Evolutionary conservation across 2,888 invertebrate genomes (phyloP), one percentile per base, ranked within the genome.

Genomic region (Tolmerus cingulatus): DNA sequence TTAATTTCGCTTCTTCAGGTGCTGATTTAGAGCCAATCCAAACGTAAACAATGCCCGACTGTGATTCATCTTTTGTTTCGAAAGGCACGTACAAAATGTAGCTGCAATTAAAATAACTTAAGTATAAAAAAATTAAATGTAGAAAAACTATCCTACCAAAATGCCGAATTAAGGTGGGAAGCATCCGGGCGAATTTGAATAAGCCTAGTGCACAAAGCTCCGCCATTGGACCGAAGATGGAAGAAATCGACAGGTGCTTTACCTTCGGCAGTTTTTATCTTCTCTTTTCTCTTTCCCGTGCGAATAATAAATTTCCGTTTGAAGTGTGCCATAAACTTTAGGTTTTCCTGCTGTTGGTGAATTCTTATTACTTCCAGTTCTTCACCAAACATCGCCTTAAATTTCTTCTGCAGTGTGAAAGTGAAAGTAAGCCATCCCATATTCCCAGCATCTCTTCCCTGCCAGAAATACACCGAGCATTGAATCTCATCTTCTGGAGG

Each of bases 371-470:
- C 99, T 93, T 99, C 99, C 90, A 98, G 93, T 91, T 97, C 97
- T 91, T 97, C 97, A 16, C 96, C 96, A 90, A 98, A 98, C 90
- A 97, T 93, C 0, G 96, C 94, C 91, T 97, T 97, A 92, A 98
- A 98, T 92, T 97, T 98, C 92, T 97, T 98, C 92, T 97, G 97
- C 89, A 97, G 93, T 89, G 98, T 98, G 93, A 99, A 99, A 0
- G 99, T 99, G 93, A 99, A 99, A 0, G 98, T 99, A 0, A 99
- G 94, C 99, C 99, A 99, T 87, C 99, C 99, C 99, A 99, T 99
- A 93, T 99, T 99, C 88, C 97, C 96, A 2, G 99, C 99, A 91
- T 98, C 97, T 85, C 97, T 94, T 0, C 99, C 99, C 93, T 99
- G 99, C 99, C 99, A 99, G 94, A 99, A 99, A 93, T 99, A 99